Base-by-base conservation (phyloP, 2,113 vertebrate genomes). In the Corynorhinus townsendii region DNA sequence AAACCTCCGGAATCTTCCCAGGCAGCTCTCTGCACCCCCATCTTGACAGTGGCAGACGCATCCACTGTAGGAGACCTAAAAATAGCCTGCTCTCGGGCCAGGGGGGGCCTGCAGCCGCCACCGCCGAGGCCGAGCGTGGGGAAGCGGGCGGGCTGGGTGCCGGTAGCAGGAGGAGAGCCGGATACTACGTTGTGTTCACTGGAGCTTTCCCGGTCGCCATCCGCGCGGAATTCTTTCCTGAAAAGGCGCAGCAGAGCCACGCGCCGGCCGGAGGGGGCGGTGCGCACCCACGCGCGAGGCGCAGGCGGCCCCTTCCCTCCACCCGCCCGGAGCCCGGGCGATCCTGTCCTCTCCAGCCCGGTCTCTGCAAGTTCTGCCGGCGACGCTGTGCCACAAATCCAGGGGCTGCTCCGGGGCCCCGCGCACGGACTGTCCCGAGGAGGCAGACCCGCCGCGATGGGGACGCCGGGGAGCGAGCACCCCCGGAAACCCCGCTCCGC, bases 261-360 rank as follows among this genome's bases (percentile, higher is more conserved):
- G 14, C 20, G 2, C 17, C 2, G 76, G 66, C 97, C 97, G 87
- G 24, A 97, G 97, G 82, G 96, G 97, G 97, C 97, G 81, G 95
- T 97, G 66, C 91, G 84, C 22, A 71, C 91, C 95, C 14, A 76
- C 49, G 1, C 72, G 19, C 93, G 7, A 69, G 5, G 69, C 26
- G 7, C 2, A 35, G 40, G 43, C 84, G 33, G 87, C 73, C 40
- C 4, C 68, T 69, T 54, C 71, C 62, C 45, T 8, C 16, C 35
- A 11, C 54, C 33, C 19, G 38, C 52, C 52, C 4, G 49, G 20
- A 68, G 79, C 30, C 16, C 0, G 0, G 20, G 40, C 26, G 35
- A 56, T 38, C 49, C 62, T 8, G 77, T 79, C 86, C 89, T 47
- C 33, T 4, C 43, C 91, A 22, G 86, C 47, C 56, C 45, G 26